phyloP scores from a whole-genome alignment of 2,113 vertebrate species.

The Falcunculus frontatus region DNA sequence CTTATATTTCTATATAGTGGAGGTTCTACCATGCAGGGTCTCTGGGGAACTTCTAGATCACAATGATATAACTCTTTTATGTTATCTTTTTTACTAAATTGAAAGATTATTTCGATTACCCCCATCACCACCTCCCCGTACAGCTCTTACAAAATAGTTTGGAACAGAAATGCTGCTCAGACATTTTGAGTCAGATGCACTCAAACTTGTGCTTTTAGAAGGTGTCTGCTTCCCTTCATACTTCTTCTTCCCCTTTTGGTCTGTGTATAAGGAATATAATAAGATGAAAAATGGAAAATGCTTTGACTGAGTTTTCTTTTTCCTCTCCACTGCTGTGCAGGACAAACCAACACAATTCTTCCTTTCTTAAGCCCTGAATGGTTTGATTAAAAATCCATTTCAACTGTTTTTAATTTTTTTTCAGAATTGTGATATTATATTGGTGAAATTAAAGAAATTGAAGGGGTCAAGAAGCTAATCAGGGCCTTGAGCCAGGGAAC shows the following conservation, averaged over 20 bases:
- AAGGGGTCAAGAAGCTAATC: neutral
- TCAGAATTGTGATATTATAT: neutral
- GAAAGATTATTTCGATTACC: neutral
- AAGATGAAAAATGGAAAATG: neutral
- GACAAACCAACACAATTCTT: neutral
- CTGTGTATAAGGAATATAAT: neutral
- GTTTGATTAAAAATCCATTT: neutral
- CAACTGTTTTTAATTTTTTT: neutral
- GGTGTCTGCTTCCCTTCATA: neutral
- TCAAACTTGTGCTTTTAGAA: neutral
- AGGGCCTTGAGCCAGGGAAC: neutral
- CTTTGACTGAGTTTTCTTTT: neutral
- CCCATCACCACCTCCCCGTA: too few species aligned
- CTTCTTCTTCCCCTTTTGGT: neutral
- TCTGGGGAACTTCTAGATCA: neutral
- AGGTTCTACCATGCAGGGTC: neutral
- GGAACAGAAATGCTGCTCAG: neutral
- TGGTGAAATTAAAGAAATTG: neutral
- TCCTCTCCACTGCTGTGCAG: neutral
- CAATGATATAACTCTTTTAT: neutral
- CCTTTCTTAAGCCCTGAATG: neutral
- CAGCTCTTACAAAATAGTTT: neutral
- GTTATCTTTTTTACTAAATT: neutral
- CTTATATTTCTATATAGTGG: neutral
- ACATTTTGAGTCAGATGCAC: neutral